phyloP scores from a whole-genome alignment of 2,797 vertebrate genomes.

The Threskiornis aethiopicus region DNA sequence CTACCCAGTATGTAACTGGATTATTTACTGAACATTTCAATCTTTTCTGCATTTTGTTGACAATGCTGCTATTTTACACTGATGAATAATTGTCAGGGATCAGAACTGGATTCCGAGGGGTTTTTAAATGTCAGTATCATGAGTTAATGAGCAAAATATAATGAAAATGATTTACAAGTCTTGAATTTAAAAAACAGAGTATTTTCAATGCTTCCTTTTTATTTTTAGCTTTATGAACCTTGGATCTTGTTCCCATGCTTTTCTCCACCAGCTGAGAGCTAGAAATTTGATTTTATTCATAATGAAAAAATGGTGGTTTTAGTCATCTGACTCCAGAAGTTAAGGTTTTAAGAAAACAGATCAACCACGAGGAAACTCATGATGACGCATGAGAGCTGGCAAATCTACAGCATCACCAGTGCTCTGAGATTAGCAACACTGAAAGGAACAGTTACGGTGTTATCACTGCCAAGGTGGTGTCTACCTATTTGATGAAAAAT shows the following conservation, averaged over 20 bases:
- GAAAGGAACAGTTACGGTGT: background rate
- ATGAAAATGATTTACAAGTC: background rate
- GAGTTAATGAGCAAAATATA: background rate
- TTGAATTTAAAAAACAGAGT: background rate
- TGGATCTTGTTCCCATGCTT: background rate
- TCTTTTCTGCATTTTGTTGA: background rate
- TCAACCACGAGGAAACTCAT: background rate
- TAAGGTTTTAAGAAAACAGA: background rate
- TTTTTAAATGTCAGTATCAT: background rate
- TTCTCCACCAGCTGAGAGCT: background rate
- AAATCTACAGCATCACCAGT: background rate
- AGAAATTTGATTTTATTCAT: background rate
- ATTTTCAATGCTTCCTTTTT: background rate
- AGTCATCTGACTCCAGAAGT: background rate
- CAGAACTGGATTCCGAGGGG: background rate
- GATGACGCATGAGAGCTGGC: background rate
- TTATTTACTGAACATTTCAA: slow-evolving; percentile 2
- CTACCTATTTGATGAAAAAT: background rate
- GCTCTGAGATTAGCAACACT: background rate
- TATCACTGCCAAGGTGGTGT: background rate
- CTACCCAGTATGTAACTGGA: background rate
- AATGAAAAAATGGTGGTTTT: background rate
- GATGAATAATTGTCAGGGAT: background rate
- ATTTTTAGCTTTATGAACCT: background rate
- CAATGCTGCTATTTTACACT: background rate